Base-by-base conservation (phyloP, 2,888 invertebrate species). In the Andrena fulva region DNA sequence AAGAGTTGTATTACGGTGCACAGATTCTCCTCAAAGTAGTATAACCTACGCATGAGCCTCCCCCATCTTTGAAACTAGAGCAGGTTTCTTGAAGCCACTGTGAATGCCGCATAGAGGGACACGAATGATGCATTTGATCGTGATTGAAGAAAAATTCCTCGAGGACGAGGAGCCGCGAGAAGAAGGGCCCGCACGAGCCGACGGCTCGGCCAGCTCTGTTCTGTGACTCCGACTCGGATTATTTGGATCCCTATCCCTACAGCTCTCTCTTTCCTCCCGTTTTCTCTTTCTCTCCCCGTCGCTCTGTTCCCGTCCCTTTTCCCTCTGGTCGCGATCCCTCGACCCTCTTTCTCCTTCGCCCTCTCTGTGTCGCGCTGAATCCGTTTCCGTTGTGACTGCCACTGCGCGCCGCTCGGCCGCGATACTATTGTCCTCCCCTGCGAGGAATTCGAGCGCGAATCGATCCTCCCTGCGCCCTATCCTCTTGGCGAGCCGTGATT, bases 351-450 rank as follows among this genome's bases (percentile, higher is more conserved):
- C 92, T 90, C 90, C 50, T 64, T 82, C 91, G 90, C 90, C 88
- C 91, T 90, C 90, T 67, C 85, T 80, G 87, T 90, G 90, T 91
- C 91, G 90, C 91, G 88, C 86, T 90, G 90, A 92, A 91, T 93
- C 93, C 91, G 91, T 93, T 93, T 93, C 93, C 92, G 92, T 92
- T 92, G 89, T 87, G 92, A 92, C 91, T 92, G 91, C 90, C 91
- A 85, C 91, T 89, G 91, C 88, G 91, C 90, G 87, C 74, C 80
- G 82, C 82, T 59, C 74, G 88, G 90, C 66, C 29, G 93, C 79
- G 69, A 84, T 90, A 89, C 76, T 92, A 89, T 92, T 93, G 92
- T 91, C 93, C 84, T n/a, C 1, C 56, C n/a, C 60, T 12, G 20
- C 5, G 31, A 16, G 27, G 20, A 20, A 31, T 27, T 63, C 75